Percentiles rank a stretch among this genome's conserved stretches.
Conservation (phyloP, 2,888 invertebrate genomes). For the Drosophila acutilabella region DNA sequence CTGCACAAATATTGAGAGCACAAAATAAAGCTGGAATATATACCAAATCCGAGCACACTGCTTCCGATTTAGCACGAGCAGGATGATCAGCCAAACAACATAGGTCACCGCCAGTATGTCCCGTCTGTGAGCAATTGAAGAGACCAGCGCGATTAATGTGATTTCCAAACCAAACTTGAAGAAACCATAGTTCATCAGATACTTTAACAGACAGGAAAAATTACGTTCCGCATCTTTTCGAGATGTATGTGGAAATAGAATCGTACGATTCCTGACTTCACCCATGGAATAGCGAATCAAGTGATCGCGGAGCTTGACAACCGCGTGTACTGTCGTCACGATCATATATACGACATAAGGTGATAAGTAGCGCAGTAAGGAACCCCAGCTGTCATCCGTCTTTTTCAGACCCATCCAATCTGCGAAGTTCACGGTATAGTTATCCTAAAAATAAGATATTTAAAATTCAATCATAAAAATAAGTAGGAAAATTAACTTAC, state of each 20-base stretch:
- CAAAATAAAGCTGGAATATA: slow-evolving; percentile 91
- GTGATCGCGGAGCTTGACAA: slow-evolving; percentile 93
- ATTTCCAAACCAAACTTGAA: slow-evolving; percentile 99
- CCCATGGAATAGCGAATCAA: slow-evolving; percentile 86
- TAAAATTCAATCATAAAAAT: background rate
- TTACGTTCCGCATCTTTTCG: slow-evolving; percentile 94
- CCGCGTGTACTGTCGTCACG: slow-evolving; percentile 93
- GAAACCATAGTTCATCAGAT: slow-evolving; percentile 96
- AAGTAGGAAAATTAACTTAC: slow-evolving; percentile 85
- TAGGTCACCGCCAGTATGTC: slow-evolving; percentile 95
- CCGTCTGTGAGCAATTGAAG: slow-evolving; percentile 94
- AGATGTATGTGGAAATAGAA: slow-evolving; percentile 92
- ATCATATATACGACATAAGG: slow-evolving; percentile 94
- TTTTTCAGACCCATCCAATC: slow-evolving; percentile 95
- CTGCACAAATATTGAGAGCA: slow-evolving; percentile 93
- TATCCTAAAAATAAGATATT: slow-evolving; percentile 29
- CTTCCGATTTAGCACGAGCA: slow-evolving; percentile 89
- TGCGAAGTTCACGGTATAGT: slow-evolving; percentile 87
- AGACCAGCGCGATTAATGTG: slow-evolving; percentile 93
- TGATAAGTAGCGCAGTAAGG: slow-evolving; percentile 89
- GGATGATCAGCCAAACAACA: slow-evolving; percentile 91
- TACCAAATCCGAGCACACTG: slow-evolving; percentile 92
- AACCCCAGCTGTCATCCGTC: slow-evolving; percentile 85
- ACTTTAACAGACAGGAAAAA: slow-evolving; percentile 92
- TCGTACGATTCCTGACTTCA: slow-evolving; percentile 85